Conservation (phyloP, 2,113 vertebrate species). For the Ophthalmolycus amberensis region DNA sequence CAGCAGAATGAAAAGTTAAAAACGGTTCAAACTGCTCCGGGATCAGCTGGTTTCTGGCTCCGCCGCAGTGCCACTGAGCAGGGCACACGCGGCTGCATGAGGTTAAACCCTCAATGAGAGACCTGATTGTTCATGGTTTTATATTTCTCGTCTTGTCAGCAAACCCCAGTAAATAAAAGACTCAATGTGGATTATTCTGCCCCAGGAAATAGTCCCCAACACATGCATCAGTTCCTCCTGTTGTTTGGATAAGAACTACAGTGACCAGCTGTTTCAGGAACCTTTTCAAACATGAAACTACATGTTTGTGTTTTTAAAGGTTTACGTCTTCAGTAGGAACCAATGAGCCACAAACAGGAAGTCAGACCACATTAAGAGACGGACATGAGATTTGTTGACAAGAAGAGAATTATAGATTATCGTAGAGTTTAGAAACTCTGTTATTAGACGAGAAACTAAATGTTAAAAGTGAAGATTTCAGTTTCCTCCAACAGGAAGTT, state of each 20-base stretch:
- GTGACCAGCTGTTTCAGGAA: neutral
- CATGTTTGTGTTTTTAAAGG: neutral
- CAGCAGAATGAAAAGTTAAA: neutral
- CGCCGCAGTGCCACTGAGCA: slow-evolving; percentile 3
- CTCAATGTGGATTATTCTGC: neutral
- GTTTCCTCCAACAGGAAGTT: slow-evolving; percentile 17
- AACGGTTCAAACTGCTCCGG: neutral
- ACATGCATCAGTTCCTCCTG: neutral
- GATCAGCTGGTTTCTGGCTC: slow-evolving; percentile 8
- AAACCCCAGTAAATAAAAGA: neutral
- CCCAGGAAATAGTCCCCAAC: neutral
- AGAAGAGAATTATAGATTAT: too few relatives aligned
- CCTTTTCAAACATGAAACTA: neutral
- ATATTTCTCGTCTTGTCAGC: too few relatives aligned
- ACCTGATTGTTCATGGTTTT: neutral
- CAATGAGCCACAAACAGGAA: neutral
- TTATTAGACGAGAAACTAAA: neutral
- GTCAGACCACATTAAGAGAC: neutral
- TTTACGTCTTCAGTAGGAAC: neutral
- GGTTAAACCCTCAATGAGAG: neutral
- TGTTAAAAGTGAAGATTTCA: neutral
- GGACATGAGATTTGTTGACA: too few relatives aligned
- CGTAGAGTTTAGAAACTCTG: neutral
- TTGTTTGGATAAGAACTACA: neutral
- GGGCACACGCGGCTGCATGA: too few relatives aligned